A percentile compares a stretch with the other conserved stretches of the same genome.
phyloP scores from a whole-genome alignment of 2,888 invertebrate genomes.

The Tenthredo amoena region DNA sequence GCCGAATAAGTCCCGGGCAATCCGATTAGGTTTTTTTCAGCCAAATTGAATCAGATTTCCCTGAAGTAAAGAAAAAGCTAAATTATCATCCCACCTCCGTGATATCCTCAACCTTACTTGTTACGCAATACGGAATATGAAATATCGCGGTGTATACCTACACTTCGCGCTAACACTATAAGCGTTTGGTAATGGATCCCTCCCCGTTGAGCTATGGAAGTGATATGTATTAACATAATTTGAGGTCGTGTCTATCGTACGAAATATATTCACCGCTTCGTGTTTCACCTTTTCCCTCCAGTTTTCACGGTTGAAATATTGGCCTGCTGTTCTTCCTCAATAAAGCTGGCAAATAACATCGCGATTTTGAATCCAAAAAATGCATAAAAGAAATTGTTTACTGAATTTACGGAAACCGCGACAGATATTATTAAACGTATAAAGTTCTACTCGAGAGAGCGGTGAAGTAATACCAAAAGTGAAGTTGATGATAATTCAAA shows the following conservation, averaged over 20 bases:
- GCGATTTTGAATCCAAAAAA: neutral
- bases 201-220: slow-evolving; percentile 43
- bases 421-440: neutral
- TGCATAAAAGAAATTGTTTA: slow-evolving; percentile 16
- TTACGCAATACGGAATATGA: neutral
- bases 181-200: slow-evolving; percentile 42
- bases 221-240: slow-evolving; percentile 45
- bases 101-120: neutral
- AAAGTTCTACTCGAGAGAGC: neutral
- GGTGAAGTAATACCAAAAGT: neutral
- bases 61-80: neutral
- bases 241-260: slow-evolving; percentile 38
- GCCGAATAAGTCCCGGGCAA: neutral
- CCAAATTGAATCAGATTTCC: neutral
- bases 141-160: slow-evolving; percentile 1
- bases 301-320: slow-evolving; percentile 21
- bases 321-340: neutral
- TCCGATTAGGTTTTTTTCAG: slow-evolving; percentile 3
- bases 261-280: slow-evolving; percentile 37
- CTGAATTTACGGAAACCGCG: neutral
- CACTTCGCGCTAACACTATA: slow-evolving; percentile 17
- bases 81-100: neutral
- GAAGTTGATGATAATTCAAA: slow-evolving; percentile 34
- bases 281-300: neutral
- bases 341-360: neutral